Evolutionary conservation across 2,797 vertebrate species (phyloP).

Genomic region (Ptychobarbus kaznakovi): DNA sequence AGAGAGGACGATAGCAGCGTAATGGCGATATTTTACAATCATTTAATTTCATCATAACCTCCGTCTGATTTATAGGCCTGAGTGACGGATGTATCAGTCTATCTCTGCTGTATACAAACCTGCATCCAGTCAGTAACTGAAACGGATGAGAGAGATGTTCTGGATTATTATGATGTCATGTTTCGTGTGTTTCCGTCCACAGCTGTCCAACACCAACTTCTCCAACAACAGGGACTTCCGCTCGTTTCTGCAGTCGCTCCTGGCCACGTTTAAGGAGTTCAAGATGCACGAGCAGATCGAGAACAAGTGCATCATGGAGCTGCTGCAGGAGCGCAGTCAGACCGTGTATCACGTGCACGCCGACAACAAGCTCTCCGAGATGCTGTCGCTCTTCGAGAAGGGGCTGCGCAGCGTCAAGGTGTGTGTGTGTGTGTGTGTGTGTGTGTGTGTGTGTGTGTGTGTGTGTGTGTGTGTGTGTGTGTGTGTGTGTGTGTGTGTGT

Average conservation of each 20-base stretch:
- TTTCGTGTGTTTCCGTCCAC: constrained; percentile 37
- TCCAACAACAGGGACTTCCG: constrained; percentile 98
- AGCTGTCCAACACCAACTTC: constrained; percentile 99
- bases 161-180: too few species aligned
- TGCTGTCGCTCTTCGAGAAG: constrained; percentile 96
- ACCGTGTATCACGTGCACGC: constrained; percentile 96
- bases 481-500: constrained; percentile 78
- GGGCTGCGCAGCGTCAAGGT: constrained; percentile 95
- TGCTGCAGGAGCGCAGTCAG: constrained; percentile 93
- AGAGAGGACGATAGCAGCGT: not conserved
- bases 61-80: not conserved
- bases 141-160: not conserved
- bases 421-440: constrained; percentile 40
- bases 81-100: not conserved
- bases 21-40: not conserved
- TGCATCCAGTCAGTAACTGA: not conserved
- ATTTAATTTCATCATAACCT: not conserved
- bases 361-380: constrained; percentile 97
- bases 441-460: constrained; percentile 32
- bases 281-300: constrained; percentile 99
- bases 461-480: constrained; percentile 79
- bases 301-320: constrained; percentile 96
- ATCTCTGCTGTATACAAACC: not conserved
- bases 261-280: constrained; percentile 98
- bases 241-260: constrained; percentile 92